A percentile compares a stretch with the other conserved stretches of the same genome.
Conservation (phyloP, 2,888 invertebrate species). For the Coelogynopora nodosa region DNA sequence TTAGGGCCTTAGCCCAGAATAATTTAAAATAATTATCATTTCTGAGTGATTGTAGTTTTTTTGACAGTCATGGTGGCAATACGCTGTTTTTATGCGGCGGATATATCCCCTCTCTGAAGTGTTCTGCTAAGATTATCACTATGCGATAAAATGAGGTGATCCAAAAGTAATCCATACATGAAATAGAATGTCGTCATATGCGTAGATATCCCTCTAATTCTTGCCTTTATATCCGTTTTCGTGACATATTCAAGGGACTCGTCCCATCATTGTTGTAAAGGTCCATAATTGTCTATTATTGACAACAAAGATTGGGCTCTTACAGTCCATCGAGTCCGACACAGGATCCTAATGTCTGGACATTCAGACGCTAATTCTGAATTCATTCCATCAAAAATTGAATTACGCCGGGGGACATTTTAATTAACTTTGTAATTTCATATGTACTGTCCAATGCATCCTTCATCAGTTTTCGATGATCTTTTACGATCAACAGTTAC, state of each 20-base stretch:
- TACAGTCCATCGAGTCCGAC: constrained; percentile 49
- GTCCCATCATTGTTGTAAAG: constrained; percentile 17
- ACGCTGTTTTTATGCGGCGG: constrained; percentile 40
- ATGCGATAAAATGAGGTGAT: neutral
- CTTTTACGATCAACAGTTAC: neutral
- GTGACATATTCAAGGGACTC: constrained; percentile 9
- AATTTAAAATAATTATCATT: constrained; percentile 20
- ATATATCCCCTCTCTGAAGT: constrained; percentile 35
- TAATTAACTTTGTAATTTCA: constrained; percentile 28
- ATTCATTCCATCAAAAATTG: constrained; percentile 25
- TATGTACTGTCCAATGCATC: constrained; percentile 10
- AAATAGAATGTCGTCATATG: constrained; percentile 44
- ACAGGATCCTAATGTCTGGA: constrained; percentile 47
- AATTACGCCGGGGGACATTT: constrained; percentile 15
- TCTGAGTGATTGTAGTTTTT: constrained; percentile 21
- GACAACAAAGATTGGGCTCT: constrained; percentile 37
- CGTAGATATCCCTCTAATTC: constrained; percentile 13
- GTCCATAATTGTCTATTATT: constrained; percentile 29
- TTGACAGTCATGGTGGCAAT: constrained; percentile 39
- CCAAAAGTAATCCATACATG: constrained; percentile 33
- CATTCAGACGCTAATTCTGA: constrained; percentile 39
- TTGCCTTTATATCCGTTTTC: neutral
- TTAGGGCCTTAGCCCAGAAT: constrained; percentile 19
- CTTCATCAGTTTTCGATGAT: neutral
- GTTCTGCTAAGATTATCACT: constrained; percentile 42